Evolutionary conservation across 2,113 vertebrate genomes (phyloP).

Genomic region (Dromiciops gliroides): DNA sequence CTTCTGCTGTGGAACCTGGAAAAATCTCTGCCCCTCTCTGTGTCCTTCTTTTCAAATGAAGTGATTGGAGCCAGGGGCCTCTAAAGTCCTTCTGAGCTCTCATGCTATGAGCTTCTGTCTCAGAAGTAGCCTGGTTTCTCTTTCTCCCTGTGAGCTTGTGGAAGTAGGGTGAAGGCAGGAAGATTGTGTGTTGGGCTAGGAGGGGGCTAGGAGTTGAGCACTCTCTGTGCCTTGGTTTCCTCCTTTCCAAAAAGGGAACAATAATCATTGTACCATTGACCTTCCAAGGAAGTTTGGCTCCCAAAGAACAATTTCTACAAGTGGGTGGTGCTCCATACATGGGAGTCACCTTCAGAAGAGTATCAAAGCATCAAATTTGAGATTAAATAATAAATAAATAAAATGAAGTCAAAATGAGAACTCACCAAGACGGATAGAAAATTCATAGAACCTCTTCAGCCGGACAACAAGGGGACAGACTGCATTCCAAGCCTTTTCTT

Average conservation of each 20-base stretch:
- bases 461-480: conserved; percentile 97
- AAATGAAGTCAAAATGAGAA: not conserved
- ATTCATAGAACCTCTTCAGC: conserved; percentile 96
- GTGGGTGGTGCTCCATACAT: not conserved
- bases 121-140: not conserved
- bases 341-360: not conserved
- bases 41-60: not conserved
- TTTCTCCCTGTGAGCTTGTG: not conserved
- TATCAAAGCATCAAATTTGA: not conserved
- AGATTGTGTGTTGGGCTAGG: not conserved
- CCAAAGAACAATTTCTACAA: not conserved
- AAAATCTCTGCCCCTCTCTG: not conserved
- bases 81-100: not conserved
- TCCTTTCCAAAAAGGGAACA: not conserved
- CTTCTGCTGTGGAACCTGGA: not conserved
- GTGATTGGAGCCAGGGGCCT: no score
- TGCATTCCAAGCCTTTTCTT: conserved; percentile 96
- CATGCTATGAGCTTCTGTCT: not conserved
- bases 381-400: not conserved
- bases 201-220: no score
- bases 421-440: conserved; percentile 95
- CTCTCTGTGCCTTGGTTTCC: not conserved
- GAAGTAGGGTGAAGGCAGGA: not conserved
- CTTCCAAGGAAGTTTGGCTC: not conserved
- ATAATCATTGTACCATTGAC: not conserved